Evolutionary conservation across 2,797 vertebrate species (phyloP), one percentile per base, ranked within the genome.

Genomic region (Pipistrellus nathusii): DNA sequence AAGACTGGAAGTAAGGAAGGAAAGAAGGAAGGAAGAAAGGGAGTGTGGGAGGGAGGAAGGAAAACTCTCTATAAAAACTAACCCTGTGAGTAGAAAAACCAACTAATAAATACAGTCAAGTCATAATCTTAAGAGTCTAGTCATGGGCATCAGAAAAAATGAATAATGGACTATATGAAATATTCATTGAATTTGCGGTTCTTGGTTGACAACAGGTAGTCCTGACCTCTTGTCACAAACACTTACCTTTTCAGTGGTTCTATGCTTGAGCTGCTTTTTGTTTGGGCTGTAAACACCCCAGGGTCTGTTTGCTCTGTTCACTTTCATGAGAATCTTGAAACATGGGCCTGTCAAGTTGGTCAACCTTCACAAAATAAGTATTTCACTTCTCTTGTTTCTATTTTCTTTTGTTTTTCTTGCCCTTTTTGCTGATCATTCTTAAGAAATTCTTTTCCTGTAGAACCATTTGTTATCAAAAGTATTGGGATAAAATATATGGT

Each of bases 381-480:
- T 46, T 30, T 73, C 12, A 23, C 11, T 95, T 82, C 51, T 25
- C 30, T 78, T 71, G 32, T 75, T 88, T 57, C 66, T 76, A 18
- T 57, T 91, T 73, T 17, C 0, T 82, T 91, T 59, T 48, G 3
- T 88, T 66, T n/a, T 8, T 44, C 48, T 88, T 75, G 3, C 8
- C 8, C 80, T 86, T 84, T 53, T 32, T 62, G 20, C 20, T 90
- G 46, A 80, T 4, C 18, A 27, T 80, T 64, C 27, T 41, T 27
- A 46, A 91, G n/a, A 68, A 13, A 64, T 66, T 32, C 41, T 88
- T 82, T 90, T 82, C 17, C 68, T 30, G 2, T 32, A 76, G 18
- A 94, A 87, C 9, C 82, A 25, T 75, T 82, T 94, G 23, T 55
- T 53, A 75, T 66, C 73, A 55, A 53, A 93, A 94, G 13, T 48